Base-by-base conservation (phyloP, 2,888 invertebrate species). In the Caenorhabditis sp. region DNA sequence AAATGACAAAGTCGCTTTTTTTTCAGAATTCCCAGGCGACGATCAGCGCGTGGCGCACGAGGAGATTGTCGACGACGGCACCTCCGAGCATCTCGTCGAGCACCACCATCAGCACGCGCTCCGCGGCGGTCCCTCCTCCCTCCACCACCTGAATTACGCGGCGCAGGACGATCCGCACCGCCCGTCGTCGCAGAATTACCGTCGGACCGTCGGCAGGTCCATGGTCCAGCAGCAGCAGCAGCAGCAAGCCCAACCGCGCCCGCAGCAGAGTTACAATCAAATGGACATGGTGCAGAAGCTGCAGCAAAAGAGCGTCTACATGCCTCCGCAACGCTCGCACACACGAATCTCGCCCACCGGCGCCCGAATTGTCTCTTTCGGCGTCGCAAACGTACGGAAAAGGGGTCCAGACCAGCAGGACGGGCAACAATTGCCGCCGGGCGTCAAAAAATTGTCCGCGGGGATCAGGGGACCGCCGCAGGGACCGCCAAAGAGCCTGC, bases 31-130 rank as follows among this genome's bases (percentile, higher is more conserved):
- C 58, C 11, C 22, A 30, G 68, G 56, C 1, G 76, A 77, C 11
- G 70, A 71, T 2, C 71, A 77, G 24, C 59, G 46, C n/a, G 76
- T 77, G 13, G 55, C 65, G 13, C 76, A 77, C 32, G 76, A 77
- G 45, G 76, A 77, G 37, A 71, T 77, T 9, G 76, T 77, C 5
- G 76, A 77, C 53, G 76, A 71, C 41, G 75, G 48, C 15, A 43
- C 39, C 1, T 32, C 55, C 3, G 70, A 76, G n/a, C 63, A 63
- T 45, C 39, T 43, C 8, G 50, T 68, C 3, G 75, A 68, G 24
- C 74, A 74, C 17, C 70, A 71, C 30, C 58, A 45, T 8, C 72
- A 58, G 20, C 72, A 53, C 13, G 17, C 66, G 17, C 15, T 27
- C 15, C 37, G 61, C 5, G 27, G 39, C 1, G 48, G 39, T 17